Base-by-base conservation (phyloP, 1,140 invertebrate species). In the Agraylea sexmaculata region DNA sequence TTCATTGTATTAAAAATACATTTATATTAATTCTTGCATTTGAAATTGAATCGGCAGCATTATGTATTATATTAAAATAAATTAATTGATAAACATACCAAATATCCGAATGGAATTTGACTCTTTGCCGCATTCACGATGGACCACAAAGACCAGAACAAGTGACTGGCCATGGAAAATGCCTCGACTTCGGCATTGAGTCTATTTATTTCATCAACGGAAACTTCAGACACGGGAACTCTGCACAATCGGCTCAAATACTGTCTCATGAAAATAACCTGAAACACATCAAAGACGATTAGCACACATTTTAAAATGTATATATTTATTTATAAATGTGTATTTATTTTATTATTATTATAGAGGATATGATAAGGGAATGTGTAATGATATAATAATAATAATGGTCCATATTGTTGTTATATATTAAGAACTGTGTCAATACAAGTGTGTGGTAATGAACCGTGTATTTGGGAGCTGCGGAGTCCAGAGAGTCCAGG, bases 111-210 rank as follows among this genome's bases (percentile, higher is more conserved):
- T 22, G 87, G 78, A 56, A 97, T 96, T 52, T 86, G 74, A 1
- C 86, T 91, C 10, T 82, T 78, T 44, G 79, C 75, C 1, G 83
- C 83, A 61, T 93, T 92, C 3, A 93, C 80, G 17, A 94, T 72
- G 15, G 78, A 75, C 93, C 93, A 97, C 0, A 95, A 66, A 2
- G 73, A 74, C 93, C 92, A 97, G 50, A 95, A 81, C 15, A 96
- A 77, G 58, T 96, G 88, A n/a, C 86, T 87, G 12, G 81, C 85
- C 23, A 94, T 62, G 1, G 80, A 78, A 52, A 89, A 94, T 5
- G 82, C 63, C 37, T 80, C 74, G 11, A 90, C 76, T 67, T 97
- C 92, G 20, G 62, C 55, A 43, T 89, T 60, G 8, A 92, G 49
- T 11, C 69, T 64, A 37, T 73, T 68, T 4, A 78, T 66, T 31